phyloP scores from a whole-genome alignment of 2,888 invertebrate genomes.

The Balanococcus diminutus region DNA sequence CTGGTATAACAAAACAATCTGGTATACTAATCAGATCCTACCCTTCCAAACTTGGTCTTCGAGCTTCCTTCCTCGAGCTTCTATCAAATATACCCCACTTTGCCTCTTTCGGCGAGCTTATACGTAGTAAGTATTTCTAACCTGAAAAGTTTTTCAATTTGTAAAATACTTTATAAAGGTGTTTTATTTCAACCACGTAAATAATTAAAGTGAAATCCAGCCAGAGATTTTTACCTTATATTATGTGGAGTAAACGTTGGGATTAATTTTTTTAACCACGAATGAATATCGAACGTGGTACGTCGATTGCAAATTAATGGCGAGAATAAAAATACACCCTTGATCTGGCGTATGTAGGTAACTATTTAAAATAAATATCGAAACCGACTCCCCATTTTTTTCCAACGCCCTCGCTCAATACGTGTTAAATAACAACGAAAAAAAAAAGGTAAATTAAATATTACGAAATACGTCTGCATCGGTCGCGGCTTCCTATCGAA shows the following conservation, averaged over 20 bases:
- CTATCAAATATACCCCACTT: background rate
- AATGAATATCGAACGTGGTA: background rate
- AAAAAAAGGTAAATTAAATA: background rate
- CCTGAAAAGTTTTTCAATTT: constrained; percentile 16
- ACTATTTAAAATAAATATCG: background rate
- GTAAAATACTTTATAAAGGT: background rate
- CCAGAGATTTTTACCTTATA: background rate
- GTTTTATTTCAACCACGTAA: constrained; percentile 23
- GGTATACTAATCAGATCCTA: background rate
- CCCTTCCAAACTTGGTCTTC: background rate
- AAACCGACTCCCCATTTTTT: background rate
- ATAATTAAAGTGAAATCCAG: background rate
- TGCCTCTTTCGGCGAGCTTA: background rate
- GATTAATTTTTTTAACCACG: background rate
- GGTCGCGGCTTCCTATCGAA: background rate
- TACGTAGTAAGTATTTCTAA: background rate
- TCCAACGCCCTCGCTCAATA: background rate
- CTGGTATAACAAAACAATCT: background rate
- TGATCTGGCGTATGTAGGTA: background rate
- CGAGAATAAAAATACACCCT: background rate
- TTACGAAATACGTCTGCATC: background rate
- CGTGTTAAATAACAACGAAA: background rate
- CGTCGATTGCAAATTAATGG: background rate
- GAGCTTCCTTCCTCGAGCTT: too few species aligned
- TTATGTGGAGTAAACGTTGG: background rate